A percentile compares a stretch with the other conserved stretches of the same genome.
Evolutionary conservation across 1,140 invertebrate species (phyloP).

Genomic region (Trinorchestia longiramus): DNA sequence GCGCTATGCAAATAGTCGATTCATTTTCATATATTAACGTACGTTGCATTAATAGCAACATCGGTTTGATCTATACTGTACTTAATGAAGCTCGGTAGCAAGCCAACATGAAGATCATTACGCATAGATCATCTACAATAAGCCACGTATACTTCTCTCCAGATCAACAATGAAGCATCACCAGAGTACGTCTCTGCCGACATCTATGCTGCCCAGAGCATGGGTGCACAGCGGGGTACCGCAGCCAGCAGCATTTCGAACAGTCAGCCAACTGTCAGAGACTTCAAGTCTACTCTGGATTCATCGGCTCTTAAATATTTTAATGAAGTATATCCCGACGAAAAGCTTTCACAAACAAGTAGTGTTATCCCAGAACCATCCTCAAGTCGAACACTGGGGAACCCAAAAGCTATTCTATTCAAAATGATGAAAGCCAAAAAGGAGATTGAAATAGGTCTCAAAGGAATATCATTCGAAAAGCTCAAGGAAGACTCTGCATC

Average conservation of each 20-base stretch:
- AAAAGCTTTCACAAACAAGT: neutral
- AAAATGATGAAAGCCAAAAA: constrained; percentile 39
- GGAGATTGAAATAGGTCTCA: constrained; percentile 17
- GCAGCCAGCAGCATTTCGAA: neutral
- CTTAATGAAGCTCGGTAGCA: no score
- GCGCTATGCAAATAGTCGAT: no score
- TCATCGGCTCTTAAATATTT: neutral
- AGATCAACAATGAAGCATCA: neutral
- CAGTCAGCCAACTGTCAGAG: neutral
- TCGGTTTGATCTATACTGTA: no score
- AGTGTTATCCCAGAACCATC: neutral
- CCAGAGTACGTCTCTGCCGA: neutral
- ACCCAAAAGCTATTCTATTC: neutral
- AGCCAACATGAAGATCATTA: no score
- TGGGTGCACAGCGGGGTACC: neutral
- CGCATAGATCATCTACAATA: no score
- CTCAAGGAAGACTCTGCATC: neutral
- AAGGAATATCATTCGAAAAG: constrained; percentile 23
- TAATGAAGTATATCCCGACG: constrained; percentile 41
- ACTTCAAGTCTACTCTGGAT: constrained; percentile 20
- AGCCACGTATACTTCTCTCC: neutral
- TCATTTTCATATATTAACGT: no score
- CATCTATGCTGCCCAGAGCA: neutral
- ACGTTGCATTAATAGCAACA: no score
- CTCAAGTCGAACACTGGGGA: neutral